phyloP scores from a whole-genome alignment of 2,888 invertebrate genomes.

The Sphaerophoria rueppellii region DNA sequence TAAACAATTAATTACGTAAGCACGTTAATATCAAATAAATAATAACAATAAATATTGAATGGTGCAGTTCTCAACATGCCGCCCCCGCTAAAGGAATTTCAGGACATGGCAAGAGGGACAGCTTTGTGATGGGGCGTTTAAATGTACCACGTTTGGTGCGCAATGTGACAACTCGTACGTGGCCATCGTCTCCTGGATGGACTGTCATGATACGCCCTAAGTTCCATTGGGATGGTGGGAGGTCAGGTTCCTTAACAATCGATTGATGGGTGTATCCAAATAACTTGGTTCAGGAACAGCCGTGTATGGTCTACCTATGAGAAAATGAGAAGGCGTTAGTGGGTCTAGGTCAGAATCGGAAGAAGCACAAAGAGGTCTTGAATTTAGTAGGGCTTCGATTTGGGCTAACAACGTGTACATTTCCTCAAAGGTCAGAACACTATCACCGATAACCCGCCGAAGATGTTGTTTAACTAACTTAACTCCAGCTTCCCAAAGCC shows the following conservation, averaged over 20 bases:
- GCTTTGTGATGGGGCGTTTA: too few relatives aligned
- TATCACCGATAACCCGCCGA: conserved; percentile 35
- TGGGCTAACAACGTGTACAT: conserved; percentile 57
- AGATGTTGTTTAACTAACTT: conserved; percentile 48
- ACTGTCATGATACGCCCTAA: neutral
- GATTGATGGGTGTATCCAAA: neutral
- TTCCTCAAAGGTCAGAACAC: conserved; percentile 49
- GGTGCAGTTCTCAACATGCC: conserved; percentile 3
- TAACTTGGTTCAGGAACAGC: conserved; percentile 5
- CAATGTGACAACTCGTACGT: too few relatives aligned
- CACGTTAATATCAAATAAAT: too few relatives aligned
- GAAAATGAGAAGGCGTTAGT: conserved; percentile 47
- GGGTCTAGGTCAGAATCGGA: conserved; percentile 47
- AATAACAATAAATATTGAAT: neutral
- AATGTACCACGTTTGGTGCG: too few relatives aligned
- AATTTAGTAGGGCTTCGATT: conserved; percentile 60
- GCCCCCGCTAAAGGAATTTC: too few relatives aligned
- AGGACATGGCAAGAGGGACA: too few relatives aligned
- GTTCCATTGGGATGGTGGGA: conserved; percentile 21
- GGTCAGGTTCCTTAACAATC: conserved; percentile 12
- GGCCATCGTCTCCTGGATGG: conserved; percentile 21
- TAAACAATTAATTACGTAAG: too few relatives aligned
- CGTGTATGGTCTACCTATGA: conserved; percentile 14
- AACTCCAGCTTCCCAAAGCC: conserved; percentile 37
- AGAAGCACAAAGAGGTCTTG: conserved; percentile 36